Conservation (phyloP, 2,797 vertebrate species). For the Centropyge bicolor region DNA sequence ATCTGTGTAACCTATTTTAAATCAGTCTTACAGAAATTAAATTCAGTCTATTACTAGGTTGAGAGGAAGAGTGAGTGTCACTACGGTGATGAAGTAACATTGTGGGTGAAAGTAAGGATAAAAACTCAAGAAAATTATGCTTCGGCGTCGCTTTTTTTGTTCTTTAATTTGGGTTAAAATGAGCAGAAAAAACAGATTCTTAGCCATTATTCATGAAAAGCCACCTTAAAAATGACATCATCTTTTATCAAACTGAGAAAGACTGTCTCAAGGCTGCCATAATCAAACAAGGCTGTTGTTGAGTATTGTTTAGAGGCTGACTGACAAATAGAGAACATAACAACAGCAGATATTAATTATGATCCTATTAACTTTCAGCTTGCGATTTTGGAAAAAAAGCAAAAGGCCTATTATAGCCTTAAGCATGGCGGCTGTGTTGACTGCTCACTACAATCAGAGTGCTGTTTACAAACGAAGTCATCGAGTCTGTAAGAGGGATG, state of each 20-base stretch:
- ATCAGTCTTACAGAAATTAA: conserved; percentile 29
- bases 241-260: not conserved
- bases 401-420: conserved; percentile 41
- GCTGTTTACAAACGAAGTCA: conserved; percentile 42
- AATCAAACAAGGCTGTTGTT: not conserved
- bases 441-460: conserved; percentile 29
- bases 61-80: conserved; percentile 20
- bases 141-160: not conserved
- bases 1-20: conserved; percentile 26
- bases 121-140: conserved; percentile 10
- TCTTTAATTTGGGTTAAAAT: not conserved
- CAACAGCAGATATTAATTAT: conserved; percentile 47
- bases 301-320: conserved; percentile 4
- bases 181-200: not conserved
- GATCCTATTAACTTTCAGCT: conserved; percentile 34
- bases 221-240: not conserved
- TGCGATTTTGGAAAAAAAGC: conserved; percentile 15
- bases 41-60: conserved; percentile 19
- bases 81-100: not conserved
- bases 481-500: conserved; percentile 32
- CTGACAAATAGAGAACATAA: conserved; percentile 20
- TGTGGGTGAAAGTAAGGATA: conserved; percentile 15
- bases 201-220: not conserved
- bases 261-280: not conserved
- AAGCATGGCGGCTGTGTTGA: conserved; percentile 2